Conservation (phyloP, 2,888 invertebrate genomes). For the Icerya purchasi region DNA sequence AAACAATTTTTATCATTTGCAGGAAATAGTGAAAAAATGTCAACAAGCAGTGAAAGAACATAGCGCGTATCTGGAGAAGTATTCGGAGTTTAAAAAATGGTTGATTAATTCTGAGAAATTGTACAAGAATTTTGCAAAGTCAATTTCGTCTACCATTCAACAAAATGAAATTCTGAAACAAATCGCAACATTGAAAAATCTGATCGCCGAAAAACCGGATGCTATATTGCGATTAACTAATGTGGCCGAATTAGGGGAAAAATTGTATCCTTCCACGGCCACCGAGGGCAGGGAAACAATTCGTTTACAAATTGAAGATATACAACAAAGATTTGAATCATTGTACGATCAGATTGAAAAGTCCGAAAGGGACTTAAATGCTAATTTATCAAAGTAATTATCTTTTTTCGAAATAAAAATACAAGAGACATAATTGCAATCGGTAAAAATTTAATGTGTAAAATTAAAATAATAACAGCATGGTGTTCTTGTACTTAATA, state of each 20-base stretch:
- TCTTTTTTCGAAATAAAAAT: background rate
- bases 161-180: slow-evolving; percentile 38
- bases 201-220: slow-evolving; percentile 50
- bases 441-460: background rate
- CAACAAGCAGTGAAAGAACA: slow-evolving; percentile 72
- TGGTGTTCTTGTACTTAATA: background rate
- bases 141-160: slow-evolving; percentile 7
- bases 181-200: slow-evolving; percentile 45
- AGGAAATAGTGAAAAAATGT: slow-evolving; percentile 75
- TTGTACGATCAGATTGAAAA: slow-evolving; percentile 59
- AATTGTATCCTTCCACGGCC: slow-evolving; percentile 64
- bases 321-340: slow-evolving; percentile 60
- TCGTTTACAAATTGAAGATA: slow-evolving; percentile 57
- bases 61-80: slow-evolving; percentile 54
- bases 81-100: slow-evolving; percentile 64
- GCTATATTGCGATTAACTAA: slow-evolving; percentile 56
- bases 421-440: background rate
- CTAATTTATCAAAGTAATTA: slow-evolving; percentile 41
- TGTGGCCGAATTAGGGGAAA: slow-evolving; percentile 70
- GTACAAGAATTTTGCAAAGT: slow-evolving; percentile 29
- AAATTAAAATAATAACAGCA: background rate
- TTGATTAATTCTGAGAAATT: slow-evolving; percentile 49
- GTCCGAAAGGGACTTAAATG: slow-evolving; percentile 52
- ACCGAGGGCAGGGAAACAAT: slow-evolving; percentile 69
- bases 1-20: background rate